Percentiles rank a stretch among this genome's conserved stretches.
Evolutionary conservation across 2,888 invertebrate genomes (phyloP).

Genomic region (Sesia apiformis): DNA sequence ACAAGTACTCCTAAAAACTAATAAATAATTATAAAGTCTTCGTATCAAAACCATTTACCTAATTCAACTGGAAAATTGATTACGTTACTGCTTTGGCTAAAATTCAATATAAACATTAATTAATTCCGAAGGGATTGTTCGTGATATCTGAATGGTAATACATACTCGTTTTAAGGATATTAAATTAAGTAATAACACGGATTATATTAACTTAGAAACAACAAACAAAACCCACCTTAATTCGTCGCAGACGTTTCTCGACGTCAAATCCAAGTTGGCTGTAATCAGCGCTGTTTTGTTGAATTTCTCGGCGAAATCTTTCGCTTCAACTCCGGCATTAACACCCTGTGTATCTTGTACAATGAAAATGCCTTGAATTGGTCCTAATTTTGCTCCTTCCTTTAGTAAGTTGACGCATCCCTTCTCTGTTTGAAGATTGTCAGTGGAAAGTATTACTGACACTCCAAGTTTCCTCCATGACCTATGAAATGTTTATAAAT

Average conservation of each 20-base stretch:
- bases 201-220: background rate
- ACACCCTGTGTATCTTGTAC: slow-evolving; percentile 16
- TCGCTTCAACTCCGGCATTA: slow-evolving; percentile 14
- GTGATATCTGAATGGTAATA: no score
- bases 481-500: slow-evolving; percentile 12
- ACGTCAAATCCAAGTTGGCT: slow-evolving; percentile 30
- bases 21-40: no score
- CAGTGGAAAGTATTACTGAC: slow-evolving; percentile 17
- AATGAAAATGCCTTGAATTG: slow-evolving; percentile 30
- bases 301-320: slow-evolving; percentile 20
- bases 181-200: no score
- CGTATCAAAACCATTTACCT: no score
- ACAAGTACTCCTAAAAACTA: no score
- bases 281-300: slow-evolving; percentile 23
- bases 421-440: slow-evolving; percentile 22
- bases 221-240: slow-evolving; percentile 26
- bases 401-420: slow-evolving; percentile 23
- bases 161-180: no score
- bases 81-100: no score
- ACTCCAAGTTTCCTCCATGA: slow-evolving; percentile 26
- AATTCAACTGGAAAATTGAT: no score
- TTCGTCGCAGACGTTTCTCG: slow-evolving; percentile 26
- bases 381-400: slow-evolving; percentile 23
- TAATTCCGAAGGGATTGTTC: no score
- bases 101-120: no score